Conservation (phyloP, 2,797 vertebrate genomes). For the Australoheros facetus region DNA sequence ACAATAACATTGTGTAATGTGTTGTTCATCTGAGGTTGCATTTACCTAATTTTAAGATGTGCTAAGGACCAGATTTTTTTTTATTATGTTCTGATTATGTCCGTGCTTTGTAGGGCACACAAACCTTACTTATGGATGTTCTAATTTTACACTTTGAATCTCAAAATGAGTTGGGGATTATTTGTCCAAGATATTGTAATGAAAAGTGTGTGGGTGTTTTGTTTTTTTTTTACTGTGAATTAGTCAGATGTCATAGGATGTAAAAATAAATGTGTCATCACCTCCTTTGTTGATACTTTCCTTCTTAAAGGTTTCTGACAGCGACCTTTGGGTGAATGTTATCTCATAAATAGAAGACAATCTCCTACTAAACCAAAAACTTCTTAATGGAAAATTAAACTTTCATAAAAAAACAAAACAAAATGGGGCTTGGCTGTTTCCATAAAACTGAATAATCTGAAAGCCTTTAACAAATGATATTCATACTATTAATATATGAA, state of each 20-base stretch:
- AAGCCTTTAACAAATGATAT: neutral
- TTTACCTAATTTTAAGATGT: neutral
- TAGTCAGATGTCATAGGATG: neutral
- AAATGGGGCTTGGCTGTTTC: too few species aligned
- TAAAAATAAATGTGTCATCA: neutral
- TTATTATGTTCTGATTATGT: neutral
- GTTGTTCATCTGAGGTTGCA: neutral
- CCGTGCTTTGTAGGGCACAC: neutral
- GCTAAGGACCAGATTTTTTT: neutral
- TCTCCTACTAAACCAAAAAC: too few species aligned
- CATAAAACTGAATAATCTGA: neutral
- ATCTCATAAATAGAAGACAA: neutral
- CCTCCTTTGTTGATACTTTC: neutral
- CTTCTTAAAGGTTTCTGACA: neutral
- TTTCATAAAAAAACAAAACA: too few species aligned
- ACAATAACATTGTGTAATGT: neutral
- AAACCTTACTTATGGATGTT: neutral
- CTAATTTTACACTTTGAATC: neutral
- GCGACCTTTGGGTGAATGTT: neutral
- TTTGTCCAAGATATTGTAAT: neutral
- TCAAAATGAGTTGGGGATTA: neutral
- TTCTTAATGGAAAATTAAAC: too few species aligned
- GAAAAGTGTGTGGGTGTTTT: accelerated
- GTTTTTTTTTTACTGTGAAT: neutral
- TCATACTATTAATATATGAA: neutral